Percentiles rank a stretch among this genome's conserved stretches.
Evolutionary conservation across 2,797 vertebrate species (phyloP).

Genomic region (Erpetoichthys calabaricus): DNA sequence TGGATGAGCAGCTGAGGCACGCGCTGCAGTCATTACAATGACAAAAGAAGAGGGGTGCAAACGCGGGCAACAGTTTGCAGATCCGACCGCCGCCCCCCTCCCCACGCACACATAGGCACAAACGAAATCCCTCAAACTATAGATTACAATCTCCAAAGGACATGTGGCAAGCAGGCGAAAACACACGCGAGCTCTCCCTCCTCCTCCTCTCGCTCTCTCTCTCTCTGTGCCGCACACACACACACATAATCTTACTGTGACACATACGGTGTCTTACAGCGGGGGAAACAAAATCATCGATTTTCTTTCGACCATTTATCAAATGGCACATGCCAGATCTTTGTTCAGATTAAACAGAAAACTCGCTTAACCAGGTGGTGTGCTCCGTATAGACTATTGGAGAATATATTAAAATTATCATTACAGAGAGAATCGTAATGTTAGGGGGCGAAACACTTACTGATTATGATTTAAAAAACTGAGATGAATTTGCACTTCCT

Average conservation of each 20-base stretch:
- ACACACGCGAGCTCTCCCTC: conserved; percentile 1
- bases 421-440: no score
- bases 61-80: conserved; percentile 38
- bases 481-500: no score
- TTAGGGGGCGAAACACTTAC: no score
- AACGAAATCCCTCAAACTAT: background rate
- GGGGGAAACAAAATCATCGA: background rate
- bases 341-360: conserved; percentile 8
- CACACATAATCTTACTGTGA: no score
- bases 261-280: no score
- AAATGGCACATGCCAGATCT: conserved; percentile 12
- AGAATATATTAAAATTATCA: no score
- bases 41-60: conserved; percentile 29
- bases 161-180: conserved; percentile 13
- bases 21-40: conserved; percentile 42
- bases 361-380: no score
- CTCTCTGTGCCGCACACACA: no score
- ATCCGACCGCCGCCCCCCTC: conserved; percentile 16
- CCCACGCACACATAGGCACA: background rate
- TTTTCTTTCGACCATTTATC: background rate
- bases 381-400: no score
- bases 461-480: no score
- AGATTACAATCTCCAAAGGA: conserved; percentile 6
- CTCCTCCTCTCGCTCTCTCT: no score
- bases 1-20: conserved; percentile 36